Conservation (phyloP, 2,113 vertebrate species). For the Budorcas taxicolor region DNA sequence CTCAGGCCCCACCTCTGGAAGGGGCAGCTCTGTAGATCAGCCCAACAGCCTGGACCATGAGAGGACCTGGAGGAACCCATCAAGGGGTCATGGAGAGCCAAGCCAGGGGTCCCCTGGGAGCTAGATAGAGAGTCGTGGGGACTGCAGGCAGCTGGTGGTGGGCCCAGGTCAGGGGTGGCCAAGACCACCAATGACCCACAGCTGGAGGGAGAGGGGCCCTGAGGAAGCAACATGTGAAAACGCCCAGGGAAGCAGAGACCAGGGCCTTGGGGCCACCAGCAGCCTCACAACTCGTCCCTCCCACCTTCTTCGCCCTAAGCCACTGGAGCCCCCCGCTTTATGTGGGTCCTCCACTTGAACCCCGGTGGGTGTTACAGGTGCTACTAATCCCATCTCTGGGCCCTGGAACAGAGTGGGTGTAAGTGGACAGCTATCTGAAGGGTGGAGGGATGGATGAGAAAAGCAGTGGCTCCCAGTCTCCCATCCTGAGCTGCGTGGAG, state of each 20-base stretch:
- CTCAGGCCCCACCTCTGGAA: background rate
- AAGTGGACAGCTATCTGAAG: background rate
- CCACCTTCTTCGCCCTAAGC: background rate
- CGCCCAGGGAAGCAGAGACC: rapidly evolving
- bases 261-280: no score
- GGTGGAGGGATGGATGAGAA: background rate
- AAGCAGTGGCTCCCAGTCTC: background rate
- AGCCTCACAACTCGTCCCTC: background rate
- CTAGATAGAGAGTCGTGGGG: background rate
- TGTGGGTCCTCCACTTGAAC: no score
- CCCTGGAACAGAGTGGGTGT: no score
- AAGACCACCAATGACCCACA: background rate
- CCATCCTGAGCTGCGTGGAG: background rate
- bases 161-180: background rate
- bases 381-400: background rate
- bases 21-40: background rate
- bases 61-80: background rate
- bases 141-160: background rate
- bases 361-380: background rate
- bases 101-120: background rate
- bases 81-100: background rate
- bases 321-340: rapidly evolving
- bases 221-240: background rate
- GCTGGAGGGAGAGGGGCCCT: background rate
- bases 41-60: background rate